Evolutionary conservation across 2,113 vertebrate species (phyloP).

Genomic region (Mellivora capensis): DNA sequence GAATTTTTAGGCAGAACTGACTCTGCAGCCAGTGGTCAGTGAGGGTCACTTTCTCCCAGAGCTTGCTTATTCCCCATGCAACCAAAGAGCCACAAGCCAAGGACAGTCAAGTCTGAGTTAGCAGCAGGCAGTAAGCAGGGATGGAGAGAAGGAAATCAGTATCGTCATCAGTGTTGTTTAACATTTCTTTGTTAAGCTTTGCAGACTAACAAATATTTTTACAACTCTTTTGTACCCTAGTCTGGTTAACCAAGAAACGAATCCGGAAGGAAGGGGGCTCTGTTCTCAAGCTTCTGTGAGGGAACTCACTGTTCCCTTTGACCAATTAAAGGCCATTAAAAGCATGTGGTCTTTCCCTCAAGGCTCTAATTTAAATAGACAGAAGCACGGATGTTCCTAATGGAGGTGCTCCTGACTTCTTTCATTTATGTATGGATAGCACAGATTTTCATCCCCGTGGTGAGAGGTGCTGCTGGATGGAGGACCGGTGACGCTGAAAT

Average conservation of each 20-base stretch:
- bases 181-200: constrained; percentile 68
- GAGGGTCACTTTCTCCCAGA: neutral
- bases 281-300: constrained; percentile 45
- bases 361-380: constrained; percentile 50
- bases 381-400: neutral
- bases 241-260: constrained; percentile 50
- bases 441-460: neutral
- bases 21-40: neutral
- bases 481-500: neutral
- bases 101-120: neutral
- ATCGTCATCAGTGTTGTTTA: constrained; percentile 54
- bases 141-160: constrained; percentile 58
- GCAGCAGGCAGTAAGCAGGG: neutral
- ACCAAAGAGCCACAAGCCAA: neutral
- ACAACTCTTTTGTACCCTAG: constrained; percentile 59
- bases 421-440: neutral
- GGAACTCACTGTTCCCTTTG: constrained; percentile 43
- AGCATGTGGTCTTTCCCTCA: constrained; percentile 43
- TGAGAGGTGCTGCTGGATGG: neutral
- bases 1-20: constrained; percentile 33
- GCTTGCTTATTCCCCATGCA: neutral
- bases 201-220: constrained; percentile 65
- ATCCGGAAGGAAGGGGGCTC: constrained; percentile 48
- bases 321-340: constrained; percentile 65
- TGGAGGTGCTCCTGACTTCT: neutral